Evolutionary conservation across 2,113 vertebrate species (phyloP), one percentile per base, ranked within the genome.

Genomic region (Polyodon spathula): DNA sequence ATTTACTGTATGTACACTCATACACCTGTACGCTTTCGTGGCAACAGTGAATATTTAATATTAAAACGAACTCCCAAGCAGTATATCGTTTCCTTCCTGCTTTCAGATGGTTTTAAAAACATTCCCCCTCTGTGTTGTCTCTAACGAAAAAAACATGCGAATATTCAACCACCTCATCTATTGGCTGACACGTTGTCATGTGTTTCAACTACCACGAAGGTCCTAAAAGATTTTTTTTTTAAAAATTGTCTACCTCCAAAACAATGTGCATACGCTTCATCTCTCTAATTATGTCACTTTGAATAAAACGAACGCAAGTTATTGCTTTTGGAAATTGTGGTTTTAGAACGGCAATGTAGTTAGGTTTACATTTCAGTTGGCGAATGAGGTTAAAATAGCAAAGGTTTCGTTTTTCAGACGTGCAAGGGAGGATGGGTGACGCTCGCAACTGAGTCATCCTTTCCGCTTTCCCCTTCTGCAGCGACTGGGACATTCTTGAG

Each of bases 51-150:
- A 66, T 70, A 70, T 37, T 64, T 65, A 68, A 63, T 76, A 70
- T 77, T 68, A 74, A 72, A 76, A 72, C 63, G 76, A 72, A 72
- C 71, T 68, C 78, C 77, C 76, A 76, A 76, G 71, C 78, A 67
- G 77, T 55, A 76, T 86, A 80, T 78, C 82, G 83, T 82, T 77
- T 78, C 15, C 56, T 16, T 52, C 66, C 66, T 68, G 73, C 62
- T 68, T 56, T 27, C 27, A 63, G 73, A 73, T 75, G 80, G 27
- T 27, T 73, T 84, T 86, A 85, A 87, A 88, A 88, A 88, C 86
- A 87, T 85, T 66, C 58, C 81, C 61, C 78, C 56, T 27, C 77
- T 53, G 72, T 71, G 73, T 73, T 73, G 83, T 79, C 81, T 76
- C 80, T 66, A 73, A 27, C 63, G 50, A 84, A 80, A 84, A 78